These are phyloP conservation scores for Hanleya hanleyi DNA, from an alignment of 2,888 invertebrate genomes.

Conservation along the genomic window DNA sequence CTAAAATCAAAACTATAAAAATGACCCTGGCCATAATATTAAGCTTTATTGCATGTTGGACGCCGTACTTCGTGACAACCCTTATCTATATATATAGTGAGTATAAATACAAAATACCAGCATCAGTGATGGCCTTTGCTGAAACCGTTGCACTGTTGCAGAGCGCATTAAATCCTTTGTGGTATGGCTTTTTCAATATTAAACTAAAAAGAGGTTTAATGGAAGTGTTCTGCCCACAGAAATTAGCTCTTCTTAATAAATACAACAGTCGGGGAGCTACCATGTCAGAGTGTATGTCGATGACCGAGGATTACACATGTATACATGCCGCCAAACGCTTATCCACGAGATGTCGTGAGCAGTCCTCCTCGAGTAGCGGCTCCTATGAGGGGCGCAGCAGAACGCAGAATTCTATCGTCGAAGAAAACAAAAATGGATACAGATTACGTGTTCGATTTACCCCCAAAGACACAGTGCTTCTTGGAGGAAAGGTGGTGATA, in stretches of 20 bases:
- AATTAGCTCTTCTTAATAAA: slow-evolving; percentile 3
- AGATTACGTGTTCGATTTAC: slow-evolving; percentile 58
- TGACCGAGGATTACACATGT: slow-evolving; percentile 25
- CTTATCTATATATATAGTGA: slow-evolving; percentile 73
- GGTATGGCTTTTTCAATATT: slow-evolving; percentile 74
- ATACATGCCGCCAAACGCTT: slow-evolving; percentile 5
- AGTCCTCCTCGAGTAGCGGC: slow-evolving; percentile 43
- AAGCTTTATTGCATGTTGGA: slow-evolving; percentile 74
- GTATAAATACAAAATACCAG: slow-evolving; percentile 64
- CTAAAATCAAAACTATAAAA: slow-evolving; percentile 74
- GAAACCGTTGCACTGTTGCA: slow-evolving; percentile 70
- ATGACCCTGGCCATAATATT: slow-evolving; percentile 74
- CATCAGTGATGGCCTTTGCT: slow-evolving; percentile 69
- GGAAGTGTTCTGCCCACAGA: slow-evolving; percentile 55
- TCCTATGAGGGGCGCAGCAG: slow-evolving; percentile 21
- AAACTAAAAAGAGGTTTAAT: slow-evolving; percentile 57
- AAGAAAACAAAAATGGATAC: slow-evolving; percentile 62
- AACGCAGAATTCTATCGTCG: slow-evolving; percentile 41
- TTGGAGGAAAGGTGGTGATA: too few species aligned
- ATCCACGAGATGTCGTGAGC: slow-evolving; percentile 17
- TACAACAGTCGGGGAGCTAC: slow-evolving; percentile 30
- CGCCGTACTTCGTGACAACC: slow-evolving; percentile 74
- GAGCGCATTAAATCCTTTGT: slow-evolving; percentile 73
- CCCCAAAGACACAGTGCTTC: slow-evolving; percentile 42
- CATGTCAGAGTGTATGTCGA: slow-evolving; percentile 39